phyloP scores from a whole-genome alignment of 2,797 vertebrate species.

The Carcharodon carcharias region DNA sequence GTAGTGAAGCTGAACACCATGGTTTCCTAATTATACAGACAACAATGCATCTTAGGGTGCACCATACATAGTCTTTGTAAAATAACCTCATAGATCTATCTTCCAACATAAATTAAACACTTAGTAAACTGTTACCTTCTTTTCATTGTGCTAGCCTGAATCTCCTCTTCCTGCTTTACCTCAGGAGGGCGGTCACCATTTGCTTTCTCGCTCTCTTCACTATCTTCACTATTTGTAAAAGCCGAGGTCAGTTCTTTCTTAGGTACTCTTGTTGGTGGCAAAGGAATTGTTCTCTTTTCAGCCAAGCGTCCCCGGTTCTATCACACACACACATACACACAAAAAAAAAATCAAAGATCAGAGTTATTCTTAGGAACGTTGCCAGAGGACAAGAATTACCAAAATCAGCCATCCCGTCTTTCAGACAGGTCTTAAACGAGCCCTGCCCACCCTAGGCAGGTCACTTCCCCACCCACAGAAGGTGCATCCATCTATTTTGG shows the following conservation, averaged over 20 bases:
- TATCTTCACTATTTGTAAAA: slow-evolving; percentile 79
- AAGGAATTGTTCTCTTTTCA: slow-evolving; percentile 86
- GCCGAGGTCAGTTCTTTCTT: slow-evolving; percentile 83
- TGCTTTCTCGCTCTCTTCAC: slow-evolving; percentile 75
- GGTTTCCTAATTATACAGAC: neutral
- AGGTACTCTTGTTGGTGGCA: slow-evolving; percentile 74
- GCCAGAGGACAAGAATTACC: neutral
- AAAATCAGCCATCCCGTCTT: neutral
- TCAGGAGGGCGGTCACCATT: slow-evolving; percentile 68
- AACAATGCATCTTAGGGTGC: neutral
- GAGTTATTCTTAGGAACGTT: slow-evolving; percentile 1
- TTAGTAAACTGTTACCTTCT: slow-evolving; percentile 70
- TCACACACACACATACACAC: neutral
- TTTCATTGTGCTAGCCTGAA: slow-evolving; percentile 90
- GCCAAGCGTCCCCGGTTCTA: slow-evolving; percentile 95
- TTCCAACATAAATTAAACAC: neutral
- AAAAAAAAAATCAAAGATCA: neutral
- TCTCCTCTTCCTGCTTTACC: slow-evolving; percentile 86
- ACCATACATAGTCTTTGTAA: neutral
- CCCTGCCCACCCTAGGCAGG: too few species aligned
- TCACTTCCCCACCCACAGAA: neutral
- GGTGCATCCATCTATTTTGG: neutral
- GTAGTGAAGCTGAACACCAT: neutral
- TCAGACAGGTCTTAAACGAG: neutral
- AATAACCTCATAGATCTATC: neutral